These are phyloP conservation scores for Ramazzottius varieornatus DNA, from an alignment of 2,888 invertebrate genomes.

Conservation along the genomic window DNA sequence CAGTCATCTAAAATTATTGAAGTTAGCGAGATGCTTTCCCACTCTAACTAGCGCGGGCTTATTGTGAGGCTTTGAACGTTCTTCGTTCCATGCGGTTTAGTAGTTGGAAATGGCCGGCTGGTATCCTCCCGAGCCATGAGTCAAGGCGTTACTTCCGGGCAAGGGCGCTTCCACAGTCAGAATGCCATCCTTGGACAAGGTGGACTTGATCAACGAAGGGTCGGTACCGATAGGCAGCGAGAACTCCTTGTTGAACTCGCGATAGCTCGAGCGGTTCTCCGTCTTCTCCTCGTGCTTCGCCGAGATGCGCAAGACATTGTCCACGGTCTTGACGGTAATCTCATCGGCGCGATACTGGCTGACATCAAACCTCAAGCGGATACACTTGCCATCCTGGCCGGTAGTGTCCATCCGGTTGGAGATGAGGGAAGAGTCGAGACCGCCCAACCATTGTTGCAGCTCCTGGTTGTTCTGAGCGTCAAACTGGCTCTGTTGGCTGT, in stretches of 20 bases:
- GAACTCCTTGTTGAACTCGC: slow-evolving; percentile 94
- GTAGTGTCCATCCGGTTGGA: slow-evolving; percentile 28
- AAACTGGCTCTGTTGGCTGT: neutral
- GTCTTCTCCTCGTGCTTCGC: slow-evolving; percentile 95
- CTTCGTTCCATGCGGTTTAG: too few species aligned
- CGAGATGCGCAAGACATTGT: slow-evolving; percentile 78
- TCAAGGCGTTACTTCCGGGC: too few species aligned
- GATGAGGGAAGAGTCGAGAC: neutral
- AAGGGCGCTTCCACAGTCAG: slow-evolving; percentile 86
- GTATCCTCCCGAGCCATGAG: neutral
- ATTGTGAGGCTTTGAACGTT: too few species aligned
- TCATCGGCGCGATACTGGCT: slow-evolving; percentile 84
- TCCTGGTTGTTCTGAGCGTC: neutral
- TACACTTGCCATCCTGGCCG: slow-evolving; percentile 56
- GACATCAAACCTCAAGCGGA: slow-evolving; percentile 84
- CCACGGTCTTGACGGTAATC: slow-evolving; percentile 90
- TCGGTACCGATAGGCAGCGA: slow-evolving; percentile 83
- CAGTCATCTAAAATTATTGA: too few species aligned
- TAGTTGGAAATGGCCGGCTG: neutral
- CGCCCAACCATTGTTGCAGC: neutral
- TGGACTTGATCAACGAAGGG: slow-evolving; percentile 80
- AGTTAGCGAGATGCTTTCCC: too few species aligned
- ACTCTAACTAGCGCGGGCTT: too few species aligned
- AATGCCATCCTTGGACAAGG: slow-evolving; percentile 80
- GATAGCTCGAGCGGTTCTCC: slow-evolving; percentile 79